These are phyloP conservation scores for Andrena trimmerana DNA, from an alignment of 2,888 invertebrate species.

Conservation along the genomic window DNA sequence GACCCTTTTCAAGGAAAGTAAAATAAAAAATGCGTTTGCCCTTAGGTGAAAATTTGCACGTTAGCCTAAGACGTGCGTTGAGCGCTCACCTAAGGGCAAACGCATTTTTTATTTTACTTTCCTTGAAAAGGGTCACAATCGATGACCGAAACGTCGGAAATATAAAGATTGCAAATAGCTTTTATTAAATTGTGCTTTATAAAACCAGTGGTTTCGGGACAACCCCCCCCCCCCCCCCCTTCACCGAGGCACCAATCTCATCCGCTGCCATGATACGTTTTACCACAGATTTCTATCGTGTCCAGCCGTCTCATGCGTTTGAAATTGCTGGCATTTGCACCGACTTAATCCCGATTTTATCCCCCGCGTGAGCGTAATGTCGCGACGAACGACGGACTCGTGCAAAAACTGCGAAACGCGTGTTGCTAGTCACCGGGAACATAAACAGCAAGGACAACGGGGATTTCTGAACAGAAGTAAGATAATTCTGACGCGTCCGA, in stretches of 20 bases:
- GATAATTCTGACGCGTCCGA: neutral
- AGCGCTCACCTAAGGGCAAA: too few species aligned
- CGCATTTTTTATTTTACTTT: too few species aligned
- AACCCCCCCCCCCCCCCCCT: too few species aligned
- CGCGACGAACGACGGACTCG: neutral
- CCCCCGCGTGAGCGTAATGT: neutral
- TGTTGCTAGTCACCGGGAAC: neutral
- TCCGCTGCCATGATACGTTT: neutral
- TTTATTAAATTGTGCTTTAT: too few species aligned
- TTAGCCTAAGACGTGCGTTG: too few species aligned
- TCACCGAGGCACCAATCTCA: conserved; percentile 22
- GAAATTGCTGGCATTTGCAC: conserved; percentile 8
- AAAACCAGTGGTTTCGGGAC: too few species aligned
- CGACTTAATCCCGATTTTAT: conserved; percentile 3
- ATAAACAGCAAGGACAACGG: neutral
- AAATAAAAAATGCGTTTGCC: too few species aligned
- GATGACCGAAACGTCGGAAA: too few species aligned
- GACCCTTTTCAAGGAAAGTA: too few species aligned
- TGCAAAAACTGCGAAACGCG: conserved; percentile 22
- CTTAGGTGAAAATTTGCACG: too few species aligned
- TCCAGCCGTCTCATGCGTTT: conserved; percentile 5
- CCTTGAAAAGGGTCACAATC: too few species aligned
- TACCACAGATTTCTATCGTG: neutral
- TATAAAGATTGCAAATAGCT: too few species aligned
- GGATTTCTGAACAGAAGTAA: neutral